These are phyloP conservation scores for Crotalus tigris DNA, from an alignment of 2,113 vertebrate genomes.

Conservation along the genomic window DNA sequence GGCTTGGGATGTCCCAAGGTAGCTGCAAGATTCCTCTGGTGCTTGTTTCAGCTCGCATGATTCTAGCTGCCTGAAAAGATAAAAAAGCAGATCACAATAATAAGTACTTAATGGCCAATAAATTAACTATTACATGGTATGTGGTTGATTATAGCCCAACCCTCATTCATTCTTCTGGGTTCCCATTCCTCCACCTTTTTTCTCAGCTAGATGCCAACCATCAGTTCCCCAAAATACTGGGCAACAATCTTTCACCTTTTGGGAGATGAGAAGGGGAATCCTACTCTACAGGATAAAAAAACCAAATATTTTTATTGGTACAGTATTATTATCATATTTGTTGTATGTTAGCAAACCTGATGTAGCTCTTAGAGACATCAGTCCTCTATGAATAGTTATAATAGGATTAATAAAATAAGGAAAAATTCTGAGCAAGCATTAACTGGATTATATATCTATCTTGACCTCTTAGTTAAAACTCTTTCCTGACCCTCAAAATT, in stretches of 20 bases:
- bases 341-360: background rate
- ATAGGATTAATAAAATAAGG: background rate
- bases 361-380: background rate
- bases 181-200: background rate
- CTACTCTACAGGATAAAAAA: background rate
- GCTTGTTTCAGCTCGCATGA: background rate
- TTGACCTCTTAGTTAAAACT: background rate
- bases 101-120: background rate
- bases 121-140: background rate
- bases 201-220: background rate
- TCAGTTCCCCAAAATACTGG: background rate
- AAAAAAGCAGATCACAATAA: background rate
- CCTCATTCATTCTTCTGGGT: background rate
- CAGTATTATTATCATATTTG: background rate
- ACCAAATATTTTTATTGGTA: background rate
- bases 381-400: background rate
- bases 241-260: background rate
- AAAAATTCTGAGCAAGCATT: background rate
- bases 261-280: background rate
- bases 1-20: constrained; percentile 56
- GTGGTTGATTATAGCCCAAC: background rate
- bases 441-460: background rate
- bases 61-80: constrained; percentile 54
- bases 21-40: background rate
- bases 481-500: background rate